Conservation (phyloP, 2,888 invertebrate species). For the Scaptomyza tumidula region DNA sequence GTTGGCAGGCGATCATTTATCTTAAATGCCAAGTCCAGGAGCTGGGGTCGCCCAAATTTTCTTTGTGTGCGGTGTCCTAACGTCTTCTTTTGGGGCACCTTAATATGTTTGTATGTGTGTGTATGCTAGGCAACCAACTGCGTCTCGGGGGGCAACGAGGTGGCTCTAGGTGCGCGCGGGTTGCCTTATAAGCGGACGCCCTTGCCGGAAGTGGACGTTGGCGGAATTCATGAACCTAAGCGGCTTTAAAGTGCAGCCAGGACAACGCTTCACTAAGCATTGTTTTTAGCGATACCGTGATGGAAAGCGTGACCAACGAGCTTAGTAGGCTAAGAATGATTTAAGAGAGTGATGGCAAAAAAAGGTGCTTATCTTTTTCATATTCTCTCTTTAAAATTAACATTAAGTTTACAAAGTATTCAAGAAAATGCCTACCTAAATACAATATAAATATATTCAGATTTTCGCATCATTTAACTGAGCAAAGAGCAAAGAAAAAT, state of each 20-base stretch:
- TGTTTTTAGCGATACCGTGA: conserved; percentile 41
- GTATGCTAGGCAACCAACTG: conserved; percentile 61
- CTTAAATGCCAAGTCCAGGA: conserved; percentile 75
- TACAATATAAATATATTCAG: conserved; percentile 14
- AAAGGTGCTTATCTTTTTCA: too few relatives aligned
- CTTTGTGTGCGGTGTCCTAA: conserved; percentile 58
- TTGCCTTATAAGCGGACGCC: conserved; percentile 63
- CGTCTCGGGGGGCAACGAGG: conserved; percentile 34
- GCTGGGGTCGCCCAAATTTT: conserved; percentile 32
- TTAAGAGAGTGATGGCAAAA: conserved; percentile 22
- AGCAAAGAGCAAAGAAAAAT: conserved; percentile 10
- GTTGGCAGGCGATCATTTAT: conserved; percentile 83
- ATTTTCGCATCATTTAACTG: conserved; percentile 16
- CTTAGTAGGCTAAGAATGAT: conserved; percentile 57
- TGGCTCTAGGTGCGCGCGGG: conserved; percentile 62
- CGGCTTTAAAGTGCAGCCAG: conserved; percentile 59
- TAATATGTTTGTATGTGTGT: neutral
- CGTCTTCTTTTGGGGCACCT: conserved; percentile 48
- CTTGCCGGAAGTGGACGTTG: conserved; percentile 43
- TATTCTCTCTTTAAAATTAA: too few relatives aligned
- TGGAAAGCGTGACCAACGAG: conserved; percentile 53
- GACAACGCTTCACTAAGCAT: conserved; percentile 49
- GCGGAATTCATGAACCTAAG: conserved; percentile 66
- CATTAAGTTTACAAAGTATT: neutral
- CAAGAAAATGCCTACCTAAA: conserved; percentile 8